Evolutionary conservation across 1,140 invertebrate species (phyloP).

Genomic region (Anadara kagoshimensis): DNA sequence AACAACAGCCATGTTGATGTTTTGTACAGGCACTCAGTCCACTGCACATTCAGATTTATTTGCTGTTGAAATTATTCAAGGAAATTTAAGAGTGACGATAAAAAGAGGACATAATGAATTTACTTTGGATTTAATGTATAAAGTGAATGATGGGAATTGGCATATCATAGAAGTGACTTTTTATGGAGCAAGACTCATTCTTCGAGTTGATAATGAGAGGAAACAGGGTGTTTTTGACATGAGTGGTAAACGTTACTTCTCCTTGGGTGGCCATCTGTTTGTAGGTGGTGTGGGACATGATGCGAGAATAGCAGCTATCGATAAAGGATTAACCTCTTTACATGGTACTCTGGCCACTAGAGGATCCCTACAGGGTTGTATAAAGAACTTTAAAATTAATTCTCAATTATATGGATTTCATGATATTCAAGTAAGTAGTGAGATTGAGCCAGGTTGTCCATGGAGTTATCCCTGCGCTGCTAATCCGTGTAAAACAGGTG

Average conservation of each 20-base stretch:
- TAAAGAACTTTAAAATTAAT: slow-evolving; percentile 78
- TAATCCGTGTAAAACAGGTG: slow-evolving; percentile 83
- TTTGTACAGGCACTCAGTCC: slow-evolving; percentile 73
- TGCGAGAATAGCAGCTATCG: slow-evolving; percentile 81
- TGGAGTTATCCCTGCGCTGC: slow-evolving; percentile 89
- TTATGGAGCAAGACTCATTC: slow-evolving; percentile 81
- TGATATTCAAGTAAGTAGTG: slow-evolving; percentile 81
- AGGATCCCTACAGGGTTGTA: slow-evolving; percentile 74
- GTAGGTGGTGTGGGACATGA: slow-evolving; percentile 89
- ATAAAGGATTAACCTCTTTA: slow-evolving; percentile 78
- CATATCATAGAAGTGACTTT: slow-evolving; percentile 83
- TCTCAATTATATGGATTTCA: slow-evolving; percentile 82
- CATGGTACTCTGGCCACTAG: slow-evolving; percentile 43
- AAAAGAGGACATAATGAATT: slow-evolving; percentile 82
- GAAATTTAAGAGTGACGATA: slow-evolving; percentile 79
- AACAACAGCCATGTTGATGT: slow-evolving; percentile 86
- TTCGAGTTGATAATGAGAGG: slow-evolving; percentile 80
- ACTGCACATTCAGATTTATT: slow-evolving; percentile 82
- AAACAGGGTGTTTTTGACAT: slow-evolving; percentile 80
- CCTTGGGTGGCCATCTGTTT: slow-evolving; percentile 83
- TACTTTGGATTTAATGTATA: slow-evolving; percentile 77
- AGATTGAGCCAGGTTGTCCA: slow-evolving; percentile 86
- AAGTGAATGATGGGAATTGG: slow-evolving; percentile 89
- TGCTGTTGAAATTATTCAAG: slow-evolving; percentile 83
- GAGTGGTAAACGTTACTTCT: slow-evolving; percentile 84